Evolutionary conservation across 2,888 invertebrate genomes (phyloP).

Genomic region (Drosophila affinis): DNA sequence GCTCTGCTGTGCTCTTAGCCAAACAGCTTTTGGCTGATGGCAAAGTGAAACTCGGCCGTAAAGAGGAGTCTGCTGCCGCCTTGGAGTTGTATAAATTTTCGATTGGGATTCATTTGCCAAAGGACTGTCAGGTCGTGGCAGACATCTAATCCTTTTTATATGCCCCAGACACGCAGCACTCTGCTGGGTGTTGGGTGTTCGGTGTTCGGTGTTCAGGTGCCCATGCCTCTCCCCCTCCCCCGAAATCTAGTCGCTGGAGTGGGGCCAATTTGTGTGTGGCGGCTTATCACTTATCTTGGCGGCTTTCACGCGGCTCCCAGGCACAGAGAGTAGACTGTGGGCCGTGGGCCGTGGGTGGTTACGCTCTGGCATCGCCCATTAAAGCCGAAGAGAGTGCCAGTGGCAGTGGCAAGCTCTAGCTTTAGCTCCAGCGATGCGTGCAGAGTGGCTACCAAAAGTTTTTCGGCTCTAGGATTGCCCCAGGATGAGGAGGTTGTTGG

Average conservation of each 20-base stretch:
- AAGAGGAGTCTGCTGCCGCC: conserved; percentile 4
- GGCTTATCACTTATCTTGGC: conserved; percentile 73
- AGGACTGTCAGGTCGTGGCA: conserved; percentile 33
- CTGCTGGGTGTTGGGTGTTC: not conserved
- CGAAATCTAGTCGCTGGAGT: not conserved
- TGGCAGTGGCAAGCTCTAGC: conserved; percentile 11
- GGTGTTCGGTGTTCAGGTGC: conserved; percentile 12
- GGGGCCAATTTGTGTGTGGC: conserved; percentile 63
- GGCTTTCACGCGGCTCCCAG: conserved; percentile 21
- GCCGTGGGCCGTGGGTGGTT: conserved; percentile 26
- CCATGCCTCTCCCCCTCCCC: not conserved
- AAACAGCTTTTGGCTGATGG: conserved; percentile 9
- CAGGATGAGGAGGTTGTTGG: not conserved
- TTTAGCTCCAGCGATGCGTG: conserved; percentile 63
- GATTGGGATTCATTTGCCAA: conserved; percentile 21
- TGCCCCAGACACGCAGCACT: conserved; percentile 33
- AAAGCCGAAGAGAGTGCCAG: conserved; percentile 48
- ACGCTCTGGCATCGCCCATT: conserved; percentile 60
- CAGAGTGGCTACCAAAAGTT: conserved; percentile 52
- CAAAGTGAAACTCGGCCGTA: not conserved
- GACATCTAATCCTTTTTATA: conserved; percentile 47
- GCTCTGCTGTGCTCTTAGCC: not conserved
- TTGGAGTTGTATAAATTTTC: conserved; percentile 6
- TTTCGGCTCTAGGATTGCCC: conserved; percentile 22
- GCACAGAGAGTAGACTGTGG: not conserved